Percentiles rank a stretch among this genome's conserved stretches.
Evolutionary conservation across 2,113 vertebrate genomes (phyloP).

Genomic region (Vireo altiloquus): DNA sequence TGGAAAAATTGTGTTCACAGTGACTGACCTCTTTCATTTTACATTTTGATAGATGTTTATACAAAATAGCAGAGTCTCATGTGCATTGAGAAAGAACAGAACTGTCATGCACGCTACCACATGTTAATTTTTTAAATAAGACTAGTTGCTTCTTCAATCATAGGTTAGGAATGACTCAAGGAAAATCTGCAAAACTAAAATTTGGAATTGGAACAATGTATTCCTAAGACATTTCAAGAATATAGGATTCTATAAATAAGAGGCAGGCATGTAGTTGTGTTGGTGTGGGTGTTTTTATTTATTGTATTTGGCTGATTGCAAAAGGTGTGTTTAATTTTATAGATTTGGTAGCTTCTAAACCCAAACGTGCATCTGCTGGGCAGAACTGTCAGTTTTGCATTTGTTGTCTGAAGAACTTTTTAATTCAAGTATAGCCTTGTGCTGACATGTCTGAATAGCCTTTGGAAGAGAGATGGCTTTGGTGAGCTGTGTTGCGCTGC

Average conservation of each 20-base stretch:
- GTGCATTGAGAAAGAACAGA: background rate
- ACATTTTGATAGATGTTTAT: background rate
- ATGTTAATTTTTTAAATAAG: background rate
- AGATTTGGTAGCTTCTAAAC: background rate
- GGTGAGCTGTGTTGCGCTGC: background rate
- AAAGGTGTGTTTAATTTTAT: background rate
- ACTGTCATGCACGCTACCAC: background rate
- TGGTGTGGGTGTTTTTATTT: accelerated
- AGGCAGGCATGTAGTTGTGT: background rate
- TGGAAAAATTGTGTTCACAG: background rate
- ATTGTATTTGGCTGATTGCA: background rate
- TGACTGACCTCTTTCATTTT: background rate
- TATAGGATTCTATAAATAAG: background rate
- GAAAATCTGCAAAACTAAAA: background rate
- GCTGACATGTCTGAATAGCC: background rate
- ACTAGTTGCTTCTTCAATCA: background rate
- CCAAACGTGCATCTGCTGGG: background rate
- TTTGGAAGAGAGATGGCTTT: background rate
- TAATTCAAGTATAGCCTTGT: background rate
- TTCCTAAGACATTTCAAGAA: background rate
- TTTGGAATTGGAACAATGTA: background rate
- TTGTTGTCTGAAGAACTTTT: background rate
- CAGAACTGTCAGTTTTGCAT: background rate
- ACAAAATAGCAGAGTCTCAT: background rate
- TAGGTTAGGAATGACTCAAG: background rate